Percentiles rank a stretch among this genome's conserved stretches.
Conservation (phyloP, 1,140 invertebrate species). For the Macrobrachium nipponense region DNA sequence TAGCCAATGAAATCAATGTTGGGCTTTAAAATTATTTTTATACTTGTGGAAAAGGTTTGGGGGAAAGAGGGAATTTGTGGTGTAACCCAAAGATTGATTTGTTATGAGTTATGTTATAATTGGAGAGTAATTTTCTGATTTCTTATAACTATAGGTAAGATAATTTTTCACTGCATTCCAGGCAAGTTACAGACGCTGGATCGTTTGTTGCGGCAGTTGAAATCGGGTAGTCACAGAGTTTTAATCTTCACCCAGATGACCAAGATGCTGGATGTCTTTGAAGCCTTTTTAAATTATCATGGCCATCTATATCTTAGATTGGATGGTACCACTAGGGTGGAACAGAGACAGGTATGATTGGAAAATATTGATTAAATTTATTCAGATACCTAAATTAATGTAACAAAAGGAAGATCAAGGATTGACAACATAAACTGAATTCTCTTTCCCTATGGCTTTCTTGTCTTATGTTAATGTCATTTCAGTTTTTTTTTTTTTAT, state of each 20-base stretch:
- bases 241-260: slow-evolving; percentile 99
- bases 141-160: background rate
- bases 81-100: background rate
- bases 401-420: too few relatives aligned
- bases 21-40: too few relatives aligned
- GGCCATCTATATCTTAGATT: slow-evolving; percentile 96
- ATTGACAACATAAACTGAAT: too few relatives aligned
- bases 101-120: background rate
- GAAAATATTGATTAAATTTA: background rate
- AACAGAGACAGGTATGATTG: slow-evolving; percentile 84
- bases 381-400: background rate
- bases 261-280: slow-evolving; percentile 97
- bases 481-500: too few relatives aligned
- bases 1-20: too few relatives aligned
- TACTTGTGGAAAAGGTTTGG: too few relatives aligned
- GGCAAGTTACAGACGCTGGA: slow-evolving; percentile 82
- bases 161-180: slow-evolving; percentile 55
- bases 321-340: slow-evolving; percentile 97
- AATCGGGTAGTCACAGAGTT: slow-evolving; percentile 88
- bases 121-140: slow-evolving; percentile 4
- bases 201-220: slow-evolving; percentile 84
- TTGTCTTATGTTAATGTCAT: too few relatives aligned
- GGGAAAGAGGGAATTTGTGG: too few relatives aligned
- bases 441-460: too few relatives aligned
- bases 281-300: slow-evolving; percentile 97